phyloP scores from a whole-genome alignment of 2,888 invertebrate species.

The Leptopilina drosophilae region DNA sequence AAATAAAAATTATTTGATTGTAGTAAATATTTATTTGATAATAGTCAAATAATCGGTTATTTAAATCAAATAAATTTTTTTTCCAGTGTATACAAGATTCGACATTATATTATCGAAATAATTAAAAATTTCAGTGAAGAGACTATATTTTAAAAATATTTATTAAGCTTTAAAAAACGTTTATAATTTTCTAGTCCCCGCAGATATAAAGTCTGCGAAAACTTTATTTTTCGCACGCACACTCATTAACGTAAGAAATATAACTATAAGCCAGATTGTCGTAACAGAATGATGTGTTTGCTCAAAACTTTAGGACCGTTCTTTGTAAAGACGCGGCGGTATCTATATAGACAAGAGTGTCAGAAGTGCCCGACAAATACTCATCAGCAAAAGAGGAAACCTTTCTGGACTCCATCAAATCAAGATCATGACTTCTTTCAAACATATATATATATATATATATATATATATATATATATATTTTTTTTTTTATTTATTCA shows the following conservation, averaged over 20 bases:
- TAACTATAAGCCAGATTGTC: conserved; percentile 43
- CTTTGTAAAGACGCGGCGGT: conserved; percentile 58
- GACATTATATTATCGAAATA: too few species aligned
- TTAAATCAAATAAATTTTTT: too few species aligned
- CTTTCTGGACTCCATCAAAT: conserved; percentile 11
- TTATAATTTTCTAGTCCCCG: too few species aligned
- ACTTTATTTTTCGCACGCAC: not conserved
- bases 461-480: not conserved
- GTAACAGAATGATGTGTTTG: conserved; percentile 58
- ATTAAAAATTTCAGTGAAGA: too few species aligned
- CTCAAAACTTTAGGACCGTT: conserved; percentile 62
- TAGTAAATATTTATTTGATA: too few species aligned
- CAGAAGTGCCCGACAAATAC: conserved; percentile 59
- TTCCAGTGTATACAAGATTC: too few species aligned
- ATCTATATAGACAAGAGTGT: conserved; percentile 46
- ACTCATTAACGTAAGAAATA: not conserved
- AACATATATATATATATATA: not conserved
- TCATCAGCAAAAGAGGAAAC: conserved; percentile 42
- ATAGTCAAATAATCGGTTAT: too few species aligned
- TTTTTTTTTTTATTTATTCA: too few species aligned
- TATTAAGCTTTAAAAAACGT: too few species aligned
- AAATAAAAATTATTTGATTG: too few species aligned
- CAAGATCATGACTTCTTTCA: conserved; percentile 22
- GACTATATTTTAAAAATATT: too few species aligned
- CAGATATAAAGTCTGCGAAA: too few species aligned